Evolutionary conservation across 2,113 vertebrate species (phyloP), one percentile per base, ranked within the genome.

Genomic region (Callospermophilus lateralis): DNA sequence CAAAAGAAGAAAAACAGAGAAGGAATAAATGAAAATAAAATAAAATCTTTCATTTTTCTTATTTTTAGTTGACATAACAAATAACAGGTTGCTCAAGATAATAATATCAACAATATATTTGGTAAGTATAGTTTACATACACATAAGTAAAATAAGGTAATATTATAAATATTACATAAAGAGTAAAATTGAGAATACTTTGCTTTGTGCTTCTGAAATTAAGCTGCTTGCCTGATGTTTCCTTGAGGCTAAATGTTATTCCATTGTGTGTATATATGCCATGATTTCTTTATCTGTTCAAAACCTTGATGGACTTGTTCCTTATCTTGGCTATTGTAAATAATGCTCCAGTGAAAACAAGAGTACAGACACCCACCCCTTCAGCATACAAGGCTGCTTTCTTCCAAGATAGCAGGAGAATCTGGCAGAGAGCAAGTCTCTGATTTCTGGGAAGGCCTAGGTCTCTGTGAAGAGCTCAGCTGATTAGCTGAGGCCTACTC

Each of bases 21-120:
- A 90, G 37, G 51, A 85, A 81, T 53, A 88, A 88, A 93, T 70
- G 7, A 61, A 83, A 32, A 22, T 63, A 85, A 55, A 67, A 85
- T 9, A 78, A 6, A 63, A 53, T 65, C 3, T 85, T 67, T 55
- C 7, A 61, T 61, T 26, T 61, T 61, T 61, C 58, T 20, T 24
- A 61, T 61, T 61, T 61, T 61, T 26, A 58, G 55, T 58, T 58
- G 19, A 58, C 20, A 58, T 58, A 58, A 58, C 20, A 58, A 22
- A 53, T 53, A 53, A 53, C 13, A 53, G 51, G 20, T 58, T 58
- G 55, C 20, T 58, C 20, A 37, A 16, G 8, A 72, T 26, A 72
- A 37, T 37, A 20, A 37, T 37, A 37, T 6, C 19, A 22, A 20
- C 6, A 34, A n/a, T 81, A 39, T 61, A 72, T 81, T 72, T 72